Percentiles rank a stretch among this genome's conserved stretches.
These are phyloP conservation scores for Alca torda DNA, from an alignment of 2,797 vertebrate species.

Conservation along the genomic window DNA sequence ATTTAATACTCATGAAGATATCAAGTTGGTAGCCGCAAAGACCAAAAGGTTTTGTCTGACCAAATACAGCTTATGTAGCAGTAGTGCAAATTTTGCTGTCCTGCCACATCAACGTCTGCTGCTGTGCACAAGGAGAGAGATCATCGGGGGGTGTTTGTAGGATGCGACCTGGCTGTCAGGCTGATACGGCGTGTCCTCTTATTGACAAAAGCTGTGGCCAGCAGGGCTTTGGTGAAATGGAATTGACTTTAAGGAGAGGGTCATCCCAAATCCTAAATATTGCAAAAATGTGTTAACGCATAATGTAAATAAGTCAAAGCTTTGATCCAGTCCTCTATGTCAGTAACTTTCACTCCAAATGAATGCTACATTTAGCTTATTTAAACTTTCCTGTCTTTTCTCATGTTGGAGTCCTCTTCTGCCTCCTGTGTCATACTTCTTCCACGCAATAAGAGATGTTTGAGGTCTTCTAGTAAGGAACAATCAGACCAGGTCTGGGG, in stretches of 20 bases:
- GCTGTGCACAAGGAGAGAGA: neutral
- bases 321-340: neutral
- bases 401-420: neutral
- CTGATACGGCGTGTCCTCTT: neutral
- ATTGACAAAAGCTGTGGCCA: neutral
- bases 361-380: neutral
- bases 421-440: neutral
- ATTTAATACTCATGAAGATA: neutral
- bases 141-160: neutral
- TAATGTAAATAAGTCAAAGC: neutral
- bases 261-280: neutral
- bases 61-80: constrained; percentile 7
- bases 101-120: neutral
- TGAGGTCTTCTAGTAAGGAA: neutral
- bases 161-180: constrained; percentile 5
- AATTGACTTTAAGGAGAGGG: neutral
- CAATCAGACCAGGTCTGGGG: neutral
- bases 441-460: neutral
- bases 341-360: neutral
- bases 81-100: neutral
- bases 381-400: neutral
- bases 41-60: neutral
- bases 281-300: neutral
- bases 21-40: neutral
- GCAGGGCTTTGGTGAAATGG: neutral